Percentiles rank a stretch among this genome's conserved stretches.
Evolutionary conservation across 2,113 vertebrate species (phyloP).

Genomic region (Todiramphus chloris): DNA sequence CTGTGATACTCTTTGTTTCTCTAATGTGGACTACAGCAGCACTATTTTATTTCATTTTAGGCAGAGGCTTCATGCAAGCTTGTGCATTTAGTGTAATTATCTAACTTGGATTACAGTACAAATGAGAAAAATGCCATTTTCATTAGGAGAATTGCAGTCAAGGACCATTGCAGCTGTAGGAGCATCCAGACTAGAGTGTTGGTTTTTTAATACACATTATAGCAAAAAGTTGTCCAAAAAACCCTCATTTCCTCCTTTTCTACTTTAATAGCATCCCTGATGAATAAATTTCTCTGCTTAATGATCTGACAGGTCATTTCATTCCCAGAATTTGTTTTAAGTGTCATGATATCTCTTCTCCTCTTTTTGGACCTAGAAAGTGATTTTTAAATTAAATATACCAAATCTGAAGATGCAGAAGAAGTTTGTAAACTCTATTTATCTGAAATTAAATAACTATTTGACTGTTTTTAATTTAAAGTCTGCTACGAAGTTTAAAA

Average conservation of each 20-base stretch:
- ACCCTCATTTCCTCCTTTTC: not conserved
- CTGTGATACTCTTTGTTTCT: not conserved
- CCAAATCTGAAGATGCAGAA: not conserved
- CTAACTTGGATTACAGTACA: not conserved
- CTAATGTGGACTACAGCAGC: not conserved
- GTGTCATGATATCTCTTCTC: not conserved
- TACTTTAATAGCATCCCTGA: not conserved
- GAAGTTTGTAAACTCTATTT: not conserved
- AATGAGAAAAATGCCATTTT: constrained; percentile 11
- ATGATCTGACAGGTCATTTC: not conserved
- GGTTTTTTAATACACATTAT: not conserved
- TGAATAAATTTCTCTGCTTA: not conserved
- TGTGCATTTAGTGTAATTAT: not conserved
- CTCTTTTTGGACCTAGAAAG: not conserved
- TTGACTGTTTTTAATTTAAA: not conserved
- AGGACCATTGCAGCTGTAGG: not conserved
- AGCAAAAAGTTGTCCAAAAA: not conserved
- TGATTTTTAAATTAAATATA: not conserved
- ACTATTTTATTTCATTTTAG: not conserved
- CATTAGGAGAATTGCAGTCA: not conserved
- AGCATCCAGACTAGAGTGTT: not conserved
- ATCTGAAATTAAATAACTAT: not conserved
- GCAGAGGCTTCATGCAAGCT: not conserved
- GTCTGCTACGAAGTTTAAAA: not conserved
- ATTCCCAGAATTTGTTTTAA: not conserved